phyloP scores from a whole-genome alignment of 2,888 invertebrate species.

The Agonopterix subpropinquella region DNA sequence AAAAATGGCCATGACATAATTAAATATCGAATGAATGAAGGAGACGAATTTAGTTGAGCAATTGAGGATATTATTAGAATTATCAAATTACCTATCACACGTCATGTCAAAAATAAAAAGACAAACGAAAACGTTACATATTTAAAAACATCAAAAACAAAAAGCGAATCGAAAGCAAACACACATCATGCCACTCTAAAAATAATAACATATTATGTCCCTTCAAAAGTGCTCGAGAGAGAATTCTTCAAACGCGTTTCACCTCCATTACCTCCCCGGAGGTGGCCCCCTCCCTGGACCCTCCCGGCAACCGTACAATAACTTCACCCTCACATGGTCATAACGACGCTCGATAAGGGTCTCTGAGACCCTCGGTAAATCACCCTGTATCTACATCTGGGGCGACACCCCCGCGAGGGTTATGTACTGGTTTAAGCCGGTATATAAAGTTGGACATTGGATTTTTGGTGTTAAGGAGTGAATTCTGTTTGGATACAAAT shows the following conservation, averaged over 20 bases:
- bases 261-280: conserved; percentile 35
- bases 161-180: conserved; percentile 52
- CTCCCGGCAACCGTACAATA: conserved; percentile 49
- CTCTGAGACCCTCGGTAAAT: conserved; percentile 68
- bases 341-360: conserved; percentile 74
- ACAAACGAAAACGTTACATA: no score
- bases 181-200: conserved; percentile 41
- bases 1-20: neutral
- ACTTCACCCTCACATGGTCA: conserved; percentile 74
- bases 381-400: conserved; percentile 63
- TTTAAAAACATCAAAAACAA: neutral
- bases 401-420: conserved; percentile 51
- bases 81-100: no score
- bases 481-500: conserved; percentile 1
- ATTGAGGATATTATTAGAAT: no score
- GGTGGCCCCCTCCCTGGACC: conserved; percentile 25
- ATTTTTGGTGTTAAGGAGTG: conserved; percentile 9
- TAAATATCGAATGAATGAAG: no score
- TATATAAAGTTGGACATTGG: conserved; percentile 41
- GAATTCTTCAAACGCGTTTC: conserved; percentile 38
- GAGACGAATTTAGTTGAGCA: no score
- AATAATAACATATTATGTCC: conserved; percentile 71
- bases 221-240: conserved; percentile 49
- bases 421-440: conserved; percentile 29
- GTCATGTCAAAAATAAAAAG: no score